These are phyloP conservation scores for sheep (Ovis aries) DNA, from an alignment of 2,113 vertebrate species.

Conservation along the genomic window ARS-UI_Ramb_v3.0 NC_056055.1:179408001-179408500, in stretches of 20 bases:
- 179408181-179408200: background rate
- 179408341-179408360: background rate
- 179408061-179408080: background rate
- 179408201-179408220: background rate
- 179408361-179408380: background rate
- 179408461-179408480: background rate
- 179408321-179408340: background rate
- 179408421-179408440: background rate
- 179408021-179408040: background rate
- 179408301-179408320: background rate
- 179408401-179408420: background rate
- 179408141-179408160: background rate
- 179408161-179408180: background rate
- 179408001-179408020: background rate
- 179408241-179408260: background rate
- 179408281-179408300: background rate
- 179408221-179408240: background rate
- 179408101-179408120: background rate
- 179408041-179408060: background rate
- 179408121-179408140: too few species aligned
- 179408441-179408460: background rate
- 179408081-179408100: background rate
- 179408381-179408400: background rate
- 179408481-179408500: rapidly evolving
- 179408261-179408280: background rate